Evolutionary conservation across 2,888 invertebrate species (phyloP).

Genomic region (Spilosoma lubricipeda): DNA sequence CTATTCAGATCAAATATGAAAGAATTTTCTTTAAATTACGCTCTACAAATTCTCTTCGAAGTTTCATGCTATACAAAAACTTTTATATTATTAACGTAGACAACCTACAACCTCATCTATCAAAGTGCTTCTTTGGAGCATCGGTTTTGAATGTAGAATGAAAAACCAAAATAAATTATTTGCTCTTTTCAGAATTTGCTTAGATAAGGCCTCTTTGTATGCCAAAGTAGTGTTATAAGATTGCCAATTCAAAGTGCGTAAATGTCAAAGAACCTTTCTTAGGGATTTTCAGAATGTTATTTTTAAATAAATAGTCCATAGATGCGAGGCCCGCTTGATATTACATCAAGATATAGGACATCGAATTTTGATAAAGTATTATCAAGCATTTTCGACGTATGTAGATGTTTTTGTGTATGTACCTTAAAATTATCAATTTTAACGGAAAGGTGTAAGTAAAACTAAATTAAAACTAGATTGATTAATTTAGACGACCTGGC

Average conservation of each 20-base stretch:
- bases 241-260: conserved; percentile 36
- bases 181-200: conserved; percentile 35
- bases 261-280: conserved; percentile 18
- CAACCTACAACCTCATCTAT: conserved; percentile 51
- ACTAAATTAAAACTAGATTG: neutral
- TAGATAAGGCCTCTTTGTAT: conserved; percentile 42
- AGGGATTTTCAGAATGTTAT: neutral
- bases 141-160: conserved; percentile 42
- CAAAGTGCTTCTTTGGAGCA: conserved; percentile 50
- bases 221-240: conserved; percentile 36
- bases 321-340: neutral
- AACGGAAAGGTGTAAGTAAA: neutral
- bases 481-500: neutral
- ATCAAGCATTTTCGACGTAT: neutral
- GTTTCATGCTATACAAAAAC: conserved; percentile 37
- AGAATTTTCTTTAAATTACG: conserved; percentile 42
- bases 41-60: conserved; percentile 24
- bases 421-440: neutral
- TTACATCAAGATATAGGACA: too few species aligned
- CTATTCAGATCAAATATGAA: conserved; percentile 41
- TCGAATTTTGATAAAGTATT: neutral
- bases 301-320: conserved; percentile 1
- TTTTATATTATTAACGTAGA: conserved; percentile 44
- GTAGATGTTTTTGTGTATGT: neutral
- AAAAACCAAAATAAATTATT: conserved; percentile 48